Evolutionary conservation across 1,140 invertebrate species (phyloP), one percentile per base, ranked within the genome.

Genomic region (Holcopasites calliopsidis): DNA sequence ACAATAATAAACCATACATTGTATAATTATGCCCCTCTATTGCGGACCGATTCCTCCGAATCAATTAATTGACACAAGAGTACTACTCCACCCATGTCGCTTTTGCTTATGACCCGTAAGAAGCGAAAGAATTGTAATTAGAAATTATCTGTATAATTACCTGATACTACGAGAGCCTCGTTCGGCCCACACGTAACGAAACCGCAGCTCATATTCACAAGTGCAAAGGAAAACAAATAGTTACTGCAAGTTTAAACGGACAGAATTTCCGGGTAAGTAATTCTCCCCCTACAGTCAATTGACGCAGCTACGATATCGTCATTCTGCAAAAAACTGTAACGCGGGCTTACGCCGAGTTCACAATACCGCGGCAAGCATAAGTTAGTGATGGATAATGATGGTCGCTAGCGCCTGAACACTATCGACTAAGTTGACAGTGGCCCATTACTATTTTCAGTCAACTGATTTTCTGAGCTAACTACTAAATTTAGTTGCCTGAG

Each of bases 181-280:
- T 99, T 99, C 3, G 98, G 98, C 44, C 98, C 98, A 92, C 98
- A 99, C 75, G 97, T 98, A 76, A 99, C 97, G 92, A 99, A 99
- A 87, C 97, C 97, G 94, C 96, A 97, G 85, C 95, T 94, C 96
- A 97, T 97, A 38, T 44, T 84, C 73, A 68, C 74, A 76, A 75
- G 65, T 65, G 35, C 62, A 69, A 85, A 62, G 57, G 64, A 79
- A 66, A 23, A 55, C 54, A 47, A 72, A 73, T 58, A 40, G 21
- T 52, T 23, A 21, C 23, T 10, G 52, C 2, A 50, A 60, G 13
- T 75, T 75, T 75, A 69, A 69, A 75, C 35, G 54, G 42, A 69
- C 42, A 33, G 64, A 75, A 69, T 60, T 49, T 50, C 16, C 0
- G 5, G n/a, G 42, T 42, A 75, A 69, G n/a, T n/a, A n/a, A n/a